Percentiles rank a stretch among this genome's conserved stretches.
Conservation (phyloP, 2,888 invertebrate species). For the Cheilosia pagana region DNA sequence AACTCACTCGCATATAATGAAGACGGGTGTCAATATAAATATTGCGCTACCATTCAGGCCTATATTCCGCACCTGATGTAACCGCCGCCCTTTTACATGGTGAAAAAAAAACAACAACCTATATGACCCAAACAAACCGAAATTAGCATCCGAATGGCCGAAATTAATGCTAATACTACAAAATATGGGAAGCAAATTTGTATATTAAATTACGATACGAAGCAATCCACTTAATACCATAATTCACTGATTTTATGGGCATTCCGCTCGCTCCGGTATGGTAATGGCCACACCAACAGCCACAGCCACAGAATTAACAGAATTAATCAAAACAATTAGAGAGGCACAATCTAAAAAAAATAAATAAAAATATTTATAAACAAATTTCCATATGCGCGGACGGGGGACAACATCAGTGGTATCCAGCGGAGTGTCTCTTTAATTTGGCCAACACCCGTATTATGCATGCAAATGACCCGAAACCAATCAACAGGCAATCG, state of each 20-base stretch:
- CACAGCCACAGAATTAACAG: conserved; percentile 5
- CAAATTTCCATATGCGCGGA: conserved; percentile 30
- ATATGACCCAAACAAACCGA: conserved; percentile 7
- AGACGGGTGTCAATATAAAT: neutral
- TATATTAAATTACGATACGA: conserved; percentile 11
- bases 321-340: conserved; percentile 47
- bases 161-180: conserved; percentile 47
- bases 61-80: neutral
- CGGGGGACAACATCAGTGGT: too few relatives aligned
- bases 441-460: conserved; percentile 44
- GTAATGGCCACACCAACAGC: conserved; percentile 24
- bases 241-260: conserved; percentile 63
- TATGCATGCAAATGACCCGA: conserved; percentile 45
- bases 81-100: neutral
- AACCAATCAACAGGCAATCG: conserved; percentile 41
- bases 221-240: conserved; percentile 56
- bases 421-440: conserved; percentile 10
- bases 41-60: neutral
- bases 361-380: conserved; percentile 10
- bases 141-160: conserved; percentile 29
- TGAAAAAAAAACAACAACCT: neutral
- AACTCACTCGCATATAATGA: too few relatives aligned
- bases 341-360: too few relatives aligned
- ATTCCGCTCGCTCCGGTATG: conserved; percentile 40
- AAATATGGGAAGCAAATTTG: conserved; percentile 52